Percentiles rank a stretch among this genome's conserved stretches.
These are phyloP conservation scores for Ethmia dodecea DNA, from an alignment of 2,888 invertebrate genomes.

Conservation along the genomic window DNA sequence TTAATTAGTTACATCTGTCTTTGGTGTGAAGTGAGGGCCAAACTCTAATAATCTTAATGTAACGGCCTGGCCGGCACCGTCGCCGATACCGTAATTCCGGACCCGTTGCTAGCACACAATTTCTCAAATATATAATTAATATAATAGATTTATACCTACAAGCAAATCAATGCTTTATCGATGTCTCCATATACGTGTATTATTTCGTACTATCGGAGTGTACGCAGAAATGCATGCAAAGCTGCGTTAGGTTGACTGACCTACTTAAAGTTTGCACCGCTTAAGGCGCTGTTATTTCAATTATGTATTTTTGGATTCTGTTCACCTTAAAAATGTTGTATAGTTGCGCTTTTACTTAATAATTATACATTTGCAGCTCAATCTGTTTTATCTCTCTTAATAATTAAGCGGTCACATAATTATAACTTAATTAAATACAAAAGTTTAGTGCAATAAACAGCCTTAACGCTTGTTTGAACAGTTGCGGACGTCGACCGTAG, in stretches of 20 bases:
- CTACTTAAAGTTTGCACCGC: conserved; percentile 32
- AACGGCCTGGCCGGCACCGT: conserved; percentile 8
- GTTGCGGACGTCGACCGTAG: conserved; percentile 49
- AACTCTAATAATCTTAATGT: conserved; percentile 7
- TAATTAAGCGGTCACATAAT: no score
- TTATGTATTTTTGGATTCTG: conserved; percentile 9
- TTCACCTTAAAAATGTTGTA: neutral
- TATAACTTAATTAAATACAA: neutral
- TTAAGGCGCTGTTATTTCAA: conserved; percentile 25
- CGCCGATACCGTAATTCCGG: conserved; percentile 13
- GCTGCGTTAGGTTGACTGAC: conserved; percentile 25
- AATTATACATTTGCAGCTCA: no score
- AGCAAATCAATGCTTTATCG: neutral
- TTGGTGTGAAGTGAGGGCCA: neutral
- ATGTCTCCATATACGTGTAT: neutral
- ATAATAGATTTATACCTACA: no score
- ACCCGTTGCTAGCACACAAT: conserved; percentile 5
- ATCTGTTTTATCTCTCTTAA: no score
- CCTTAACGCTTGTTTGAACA: conserved; percentile 35
- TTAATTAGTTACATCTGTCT: no score
- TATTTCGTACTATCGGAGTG: conserved; percentile 3
- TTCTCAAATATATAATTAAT: conserved; percentile 2
- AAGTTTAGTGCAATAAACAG: neutral
- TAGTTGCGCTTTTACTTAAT: no score
- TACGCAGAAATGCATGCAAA: conserved; percentile 9